A percentile compares a stretch with the other conserved stretches of the same genome.
phyloP scores from a whole-genome alignment of 2,113 vertebrate genomes.

The Cathartes aura region DNA sequence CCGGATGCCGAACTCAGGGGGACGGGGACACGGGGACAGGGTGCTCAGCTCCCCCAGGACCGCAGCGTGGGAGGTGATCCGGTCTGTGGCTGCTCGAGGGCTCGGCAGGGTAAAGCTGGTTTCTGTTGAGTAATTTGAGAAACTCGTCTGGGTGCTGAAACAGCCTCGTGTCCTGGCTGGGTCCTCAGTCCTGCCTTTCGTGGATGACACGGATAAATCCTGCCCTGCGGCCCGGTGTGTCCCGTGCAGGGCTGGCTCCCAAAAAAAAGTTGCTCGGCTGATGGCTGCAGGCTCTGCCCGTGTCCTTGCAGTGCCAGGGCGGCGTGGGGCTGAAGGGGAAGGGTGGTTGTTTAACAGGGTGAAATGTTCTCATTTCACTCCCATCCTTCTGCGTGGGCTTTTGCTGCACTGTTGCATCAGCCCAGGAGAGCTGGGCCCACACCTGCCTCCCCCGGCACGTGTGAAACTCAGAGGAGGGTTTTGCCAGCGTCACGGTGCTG shows the following conservation, averaged over 20 bases:
- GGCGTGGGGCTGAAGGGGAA: neutral
- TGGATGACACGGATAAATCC: neutral
- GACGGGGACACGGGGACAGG: accelerated
- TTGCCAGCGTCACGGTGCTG: neutral
- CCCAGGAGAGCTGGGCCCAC: neutral
- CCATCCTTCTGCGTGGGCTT: neutral
- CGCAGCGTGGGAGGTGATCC: accelerated
- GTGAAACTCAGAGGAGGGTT: neutral
- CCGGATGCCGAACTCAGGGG: accelerated
- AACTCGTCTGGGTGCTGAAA: neutral
- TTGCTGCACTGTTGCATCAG: neutral
- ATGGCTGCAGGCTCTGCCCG: neutral
- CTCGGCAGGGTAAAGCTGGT: neutral
- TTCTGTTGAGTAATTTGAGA: neutral
- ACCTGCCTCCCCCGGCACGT: neutral
- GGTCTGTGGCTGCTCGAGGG: neutral
- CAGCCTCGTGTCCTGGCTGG: neutral
- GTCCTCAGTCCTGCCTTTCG: neutral
- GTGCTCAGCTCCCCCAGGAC: neutral
- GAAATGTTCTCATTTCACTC: neutral
- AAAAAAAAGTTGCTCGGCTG: too few species aligned
- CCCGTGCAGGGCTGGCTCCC: neutral
- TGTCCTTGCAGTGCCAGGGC: accelerated
- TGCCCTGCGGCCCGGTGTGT: neutral
- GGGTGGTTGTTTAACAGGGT: neutral